Base-by-base conservation (phyloP, 2,113 vertebrate species). In the Dipodomys spectabilis region DNA sequence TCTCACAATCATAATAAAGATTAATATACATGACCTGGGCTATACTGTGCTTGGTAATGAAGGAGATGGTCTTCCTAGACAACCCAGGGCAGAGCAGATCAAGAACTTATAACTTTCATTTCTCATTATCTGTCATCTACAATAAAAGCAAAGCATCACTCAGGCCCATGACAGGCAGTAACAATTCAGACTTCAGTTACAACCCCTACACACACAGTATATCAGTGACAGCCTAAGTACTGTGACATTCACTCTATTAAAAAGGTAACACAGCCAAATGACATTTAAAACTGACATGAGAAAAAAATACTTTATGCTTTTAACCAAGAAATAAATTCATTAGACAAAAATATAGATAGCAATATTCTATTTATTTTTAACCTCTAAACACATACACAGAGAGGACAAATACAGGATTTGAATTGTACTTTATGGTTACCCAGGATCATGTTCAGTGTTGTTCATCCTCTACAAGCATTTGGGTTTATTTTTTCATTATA, bases 91-190 rank as follows among this genome's bases (percentile, higher is more conserved):
- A 83, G 6, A 53, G 32, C 3, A 92, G 10, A 86, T 32, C 45
- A 49, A 81, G 81, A 89, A 65, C 20, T 45, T n/a, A 49, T 57
- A 71, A 81, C 18, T 23, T 95, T 64, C n/a, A 35, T 53, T 74
- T 79, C 20, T 78, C 15, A 27, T 73, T 67, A 71, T 68, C 53
- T 22, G 27, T 44, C 44, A 87, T 73, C 9, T 27, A 20, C 28
- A 73, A 72, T 13, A 60, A 83, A 95, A 95, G 39, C 74, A 88
- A 91, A 91, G 11, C 3, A 64, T 78, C 67, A 30, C 74, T 84
- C 57, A 35, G 20, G 16, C 44, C n/a, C 57, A 86, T 65, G 53
- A 72, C 28, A 68, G 60, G 8, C 6, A 13, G 30, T 88, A 32
- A 39, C 7, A 85, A 5, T 45, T 82, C 74, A 60, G 13, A 60